Evolutionary conservation across 2,113 vertebrate genomes (phyloP).

Genomic region (Calypte anna): DNA sequence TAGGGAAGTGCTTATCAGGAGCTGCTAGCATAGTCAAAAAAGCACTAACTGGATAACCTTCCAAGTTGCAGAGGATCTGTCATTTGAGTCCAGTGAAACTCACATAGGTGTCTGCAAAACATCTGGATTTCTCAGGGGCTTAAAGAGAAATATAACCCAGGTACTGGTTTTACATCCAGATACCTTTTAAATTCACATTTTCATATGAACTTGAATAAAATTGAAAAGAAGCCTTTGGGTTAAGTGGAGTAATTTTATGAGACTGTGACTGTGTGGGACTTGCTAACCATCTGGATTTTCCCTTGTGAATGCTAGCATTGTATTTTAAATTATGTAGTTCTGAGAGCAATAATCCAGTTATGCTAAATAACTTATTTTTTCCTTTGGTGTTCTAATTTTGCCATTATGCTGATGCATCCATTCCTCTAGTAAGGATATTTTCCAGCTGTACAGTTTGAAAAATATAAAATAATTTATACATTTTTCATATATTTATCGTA

Average conservation of each 20-base stretch:
- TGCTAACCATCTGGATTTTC: conserved; percentile 7
- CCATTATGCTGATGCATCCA: neutral
- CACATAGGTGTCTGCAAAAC: accelerated
- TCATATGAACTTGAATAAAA: neutral
- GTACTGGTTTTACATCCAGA: neutral
- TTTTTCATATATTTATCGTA: too few relatives aligned
- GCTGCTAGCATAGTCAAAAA: neutral
- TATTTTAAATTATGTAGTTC: neutral
- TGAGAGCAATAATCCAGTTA: neutral
- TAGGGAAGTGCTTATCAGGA: neutral
- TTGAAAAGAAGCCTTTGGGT: neutral
- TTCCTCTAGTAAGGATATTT: neutral
- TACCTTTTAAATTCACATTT: neutral
- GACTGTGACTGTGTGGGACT: neutral
- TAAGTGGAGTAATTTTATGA: neutral
- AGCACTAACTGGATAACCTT: neutral
- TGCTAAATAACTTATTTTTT: neutral
- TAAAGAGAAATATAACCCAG: neutral
- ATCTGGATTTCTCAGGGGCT: neutral
- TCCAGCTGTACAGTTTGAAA: neutral
- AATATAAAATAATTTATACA: too few relatives aligned
- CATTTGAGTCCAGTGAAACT: neutral
- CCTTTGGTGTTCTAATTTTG: neutral
- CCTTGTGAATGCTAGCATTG: neutral
- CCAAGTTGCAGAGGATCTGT: neutral